Percentiles rank a stretch among this genome's conserved stretches.
Conservation (phyloP, 2,888 invertebrate species). For the Pseudeuparius sepicola region DNA sequence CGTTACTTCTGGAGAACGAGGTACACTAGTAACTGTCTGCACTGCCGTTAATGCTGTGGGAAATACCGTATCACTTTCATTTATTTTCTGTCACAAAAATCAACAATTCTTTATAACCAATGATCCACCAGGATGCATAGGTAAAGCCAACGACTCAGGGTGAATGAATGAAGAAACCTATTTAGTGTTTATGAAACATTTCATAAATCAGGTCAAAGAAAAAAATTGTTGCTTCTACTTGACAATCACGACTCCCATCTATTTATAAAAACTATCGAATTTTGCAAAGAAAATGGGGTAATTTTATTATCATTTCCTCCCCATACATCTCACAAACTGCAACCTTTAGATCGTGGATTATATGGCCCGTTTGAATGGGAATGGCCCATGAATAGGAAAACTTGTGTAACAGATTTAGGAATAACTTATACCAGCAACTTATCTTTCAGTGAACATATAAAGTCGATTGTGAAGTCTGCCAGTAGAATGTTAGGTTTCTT, state of each 20-base stretch:
- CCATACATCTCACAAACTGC: conserved; percentile 14
- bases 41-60: no score
- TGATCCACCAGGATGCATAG: conserved; percentile 29
- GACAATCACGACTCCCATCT: conserved; percentile 31
- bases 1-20: no score
- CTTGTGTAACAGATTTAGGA: no score
- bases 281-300: conserved; percentile 14
- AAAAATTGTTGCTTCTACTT: conserved; percentile 27
- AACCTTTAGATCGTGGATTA: conserved; percentile 12
- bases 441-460: no score
- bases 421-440: no score
- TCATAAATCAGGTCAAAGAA: conserved; percentile 23
- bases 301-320: conserved; percentile 14
- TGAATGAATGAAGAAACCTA: conserved; percentile 30
- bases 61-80: no score
- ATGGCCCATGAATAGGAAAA: no score
- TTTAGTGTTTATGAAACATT: conserved; percentile 29
- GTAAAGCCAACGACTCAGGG: conserved; percentile 29
- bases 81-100: conserved; percentile 15
- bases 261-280: conserved; percentile 10
- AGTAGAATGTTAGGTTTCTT: no score
- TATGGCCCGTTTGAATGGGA: conserved; percentile 13
- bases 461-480: no score
- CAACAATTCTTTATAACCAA: conserved; percentile 19
- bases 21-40: no score